Base-by-base conservation (phyloP, 2,888 invertebrate genomes). In the Notocelia uddmanniana region DNA sequence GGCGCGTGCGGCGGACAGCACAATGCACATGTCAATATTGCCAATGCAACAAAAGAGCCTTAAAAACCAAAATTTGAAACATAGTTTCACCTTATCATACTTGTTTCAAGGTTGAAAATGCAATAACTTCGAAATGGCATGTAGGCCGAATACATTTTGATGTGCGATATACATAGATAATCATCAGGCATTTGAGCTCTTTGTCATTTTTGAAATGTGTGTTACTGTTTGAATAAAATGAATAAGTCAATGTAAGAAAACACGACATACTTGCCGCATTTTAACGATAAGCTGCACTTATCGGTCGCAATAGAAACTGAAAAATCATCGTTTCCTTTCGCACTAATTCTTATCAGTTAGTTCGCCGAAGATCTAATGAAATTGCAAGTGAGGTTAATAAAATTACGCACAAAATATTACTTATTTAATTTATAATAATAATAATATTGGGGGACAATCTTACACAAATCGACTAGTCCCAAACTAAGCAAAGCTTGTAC, bases 1-100 rank as follows among this genome's bases (percentile, higher is more conserved):
- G 81, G 78, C 86, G 85, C 87, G 87, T 85, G 86, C 83, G 78
- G 90, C 86, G 89, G 90, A 89, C 91, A 90, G 84, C 74, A 90
- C 90, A 90, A 90, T 90, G 89, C 83, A 84, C 84, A 89, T 52
- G 68, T 59, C 64, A 68, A 70, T 67, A 62, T 11, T 15, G 11
- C 31, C 18, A 62, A 19, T n/a, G 5, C 18, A 23, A 54, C 45
- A 64, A 13, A 54, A 54, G 21, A 37, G 21, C 23, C 15, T 34
- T 54, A 3, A 54, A 54, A 13, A 21, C 15, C 10, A 10, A 54
- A 10, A 15, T 3, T 6, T 37, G 0, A 15, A 50, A 6, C 11
- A 2, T 8, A 50, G 31, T 50, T 23, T 2, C 10, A 21, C 2
- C n/a, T 54, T 21, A n/a, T 64, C 5, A 10, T 6, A 1, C 0